Evolutionary conservation across 2,797 vertebrate species (phyloP).

Genomic region (Halcyon badia): DNA sequence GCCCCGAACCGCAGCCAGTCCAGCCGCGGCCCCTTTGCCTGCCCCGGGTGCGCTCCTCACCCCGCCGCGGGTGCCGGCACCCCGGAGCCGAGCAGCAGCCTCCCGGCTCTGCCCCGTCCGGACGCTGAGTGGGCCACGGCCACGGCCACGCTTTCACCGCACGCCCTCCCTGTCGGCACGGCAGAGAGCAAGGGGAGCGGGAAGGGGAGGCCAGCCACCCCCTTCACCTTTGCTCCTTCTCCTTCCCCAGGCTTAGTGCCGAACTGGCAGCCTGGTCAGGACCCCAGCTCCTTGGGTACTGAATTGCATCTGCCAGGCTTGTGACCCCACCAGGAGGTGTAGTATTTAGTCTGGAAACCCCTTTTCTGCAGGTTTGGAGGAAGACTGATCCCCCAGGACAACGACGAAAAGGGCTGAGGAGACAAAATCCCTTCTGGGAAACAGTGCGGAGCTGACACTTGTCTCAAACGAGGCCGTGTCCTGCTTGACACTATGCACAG

Average conservation of each 20-base stretch:
- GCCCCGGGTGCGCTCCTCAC: neutral
- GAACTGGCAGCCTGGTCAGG: neutral
- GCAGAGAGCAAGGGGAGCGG: neutral
- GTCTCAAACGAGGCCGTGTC: neutral
- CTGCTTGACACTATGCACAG: neutral
- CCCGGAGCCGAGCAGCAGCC: neutral
- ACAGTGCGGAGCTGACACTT: rapidly evolving
- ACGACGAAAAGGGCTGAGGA: neutral
- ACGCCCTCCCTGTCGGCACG: neutral
- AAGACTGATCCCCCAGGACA: neutral
- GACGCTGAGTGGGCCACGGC: too few relatives aligned
- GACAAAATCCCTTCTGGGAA: neutral
- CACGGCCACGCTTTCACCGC: rapidly evolving
- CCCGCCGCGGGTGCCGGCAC: neutral
- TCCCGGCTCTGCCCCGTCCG: neutral
- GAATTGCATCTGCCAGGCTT: neutral
- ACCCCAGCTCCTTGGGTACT: rapidly evolving
- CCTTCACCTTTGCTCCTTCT: neutral
- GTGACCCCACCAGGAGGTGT: rapidly evolving
- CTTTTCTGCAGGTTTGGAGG: neutral
- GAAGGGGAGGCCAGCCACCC: neutral
- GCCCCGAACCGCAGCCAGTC: neutral
- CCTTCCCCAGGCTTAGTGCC: neutral
- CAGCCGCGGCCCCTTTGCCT: neutral
- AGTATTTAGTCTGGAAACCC: neutral